Conservation (phyloP, 2,797 vertebrate species). For the Mus minutoides region DNA sequence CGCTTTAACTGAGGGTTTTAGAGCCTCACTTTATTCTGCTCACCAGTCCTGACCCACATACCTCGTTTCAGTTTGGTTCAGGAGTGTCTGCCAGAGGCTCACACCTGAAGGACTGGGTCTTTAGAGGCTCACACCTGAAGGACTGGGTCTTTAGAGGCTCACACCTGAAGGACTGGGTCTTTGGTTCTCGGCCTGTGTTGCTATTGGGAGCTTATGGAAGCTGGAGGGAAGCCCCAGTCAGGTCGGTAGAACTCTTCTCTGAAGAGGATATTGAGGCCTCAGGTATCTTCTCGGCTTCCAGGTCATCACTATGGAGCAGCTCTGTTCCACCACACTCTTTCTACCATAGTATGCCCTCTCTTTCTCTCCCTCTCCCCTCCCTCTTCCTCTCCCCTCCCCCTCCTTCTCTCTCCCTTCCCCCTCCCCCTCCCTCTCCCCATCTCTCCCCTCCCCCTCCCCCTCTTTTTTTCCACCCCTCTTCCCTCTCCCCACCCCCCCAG, state of each 20-base stretch:
- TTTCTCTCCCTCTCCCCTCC: neutral
- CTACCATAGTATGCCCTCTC: too few relatives aligned
- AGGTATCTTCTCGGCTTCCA: neutral
- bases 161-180: neutral
- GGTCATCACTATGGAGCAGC: neutral
- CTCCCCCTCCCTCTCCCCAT: neutral
- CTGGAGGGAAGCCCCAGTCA: neutral
- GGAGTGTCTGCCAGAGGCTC: too few relatives aligned
- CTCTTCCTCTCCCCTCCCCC: too few relatives aligned
- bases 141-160: neutral
- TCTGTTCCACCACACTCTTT: neutral
- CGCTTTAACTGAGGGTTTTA: neutral
- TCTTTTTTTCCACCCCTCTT: too few relatives aligned
- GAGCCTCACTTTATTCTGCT: neutral
- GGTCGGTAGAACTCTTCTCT: neutral
- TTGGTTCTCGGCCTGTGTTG: neutral
- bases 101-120: neutral
- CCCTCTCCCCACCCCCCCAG: neutral
- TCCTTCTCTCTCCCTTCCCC: fast-evolving
- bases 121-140: too few relatives aligned
- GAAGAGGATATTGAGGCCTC: neutral
- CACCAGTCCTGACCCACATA: neutral
- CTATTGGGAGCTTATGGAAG: neutral
- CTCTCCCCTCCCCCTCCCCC: neutral
- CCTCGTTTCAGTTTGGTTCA: neutral